Conservation (phyloP, 2,797 vertebrate species). For the Cercopithecus diana region DNA sequence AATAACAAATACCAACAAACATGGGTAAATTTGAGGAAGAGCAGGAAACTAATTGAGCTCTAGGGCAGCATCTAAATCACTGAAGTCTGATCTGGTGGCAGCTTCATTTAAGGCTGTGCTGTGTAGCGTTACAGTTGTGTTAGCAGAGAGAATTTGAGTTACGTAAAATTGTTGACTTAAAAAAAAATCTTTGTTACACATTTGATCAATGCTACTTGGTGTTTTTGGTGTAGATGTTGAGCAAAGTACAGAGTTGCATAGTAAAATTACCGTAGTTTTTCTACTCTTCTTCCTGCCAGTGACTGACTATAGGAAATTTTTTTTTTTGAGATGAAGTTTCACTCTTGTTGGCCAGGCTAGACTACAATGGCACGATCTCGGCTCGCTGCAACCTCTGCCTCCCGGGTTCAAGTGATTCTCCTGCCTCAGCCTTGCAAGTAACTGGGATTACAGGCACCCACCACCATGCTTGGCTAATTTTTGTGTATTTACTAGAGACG, state of each 20-base stretch:
- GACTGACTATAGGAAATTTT: background rate
- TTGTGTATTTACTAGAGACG: too few species aligned
- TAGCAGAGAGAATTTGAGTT: background rate
- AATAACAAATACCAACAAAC: background rate
- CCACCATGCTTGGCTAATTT: too few species aligned
- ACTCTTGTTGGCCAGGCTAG: too few species aligned
- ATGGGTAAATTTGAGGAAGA: background rate
- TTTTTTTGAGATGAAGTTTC: too few species aligned
- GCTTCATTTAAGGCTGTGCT: background rate
- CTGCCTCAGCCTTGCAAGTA: too few species aligned
- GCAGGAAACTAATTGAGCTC: background rate
- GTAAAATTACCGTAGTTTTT: slow-evolving; percentile 1
- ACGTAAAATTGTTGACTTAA: background rate
- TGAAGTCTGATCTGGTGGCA: background rate
- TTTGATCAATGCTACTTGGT: background rate
- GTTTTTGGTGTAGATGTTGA: background rate
- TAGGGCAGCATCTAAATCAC: background rate
- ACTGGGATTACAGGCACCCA: too few species aligned
- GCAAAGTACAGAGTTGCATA: background rate
- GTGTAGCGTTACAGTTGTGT: background rate
- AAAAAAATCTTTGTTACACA: background rate
- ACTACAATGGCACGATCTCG: too few species aligned
- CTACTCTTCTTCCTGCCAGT: background rate
- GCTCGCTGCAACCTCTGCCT: too few species aligned
- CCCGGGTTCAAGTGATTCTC: too few species aligned